These are phyloP conservation scores for Poeciliopsis paucimaculata DNA, from an alignment of 2,797 vertebrate genomes.

Conservation along the genomic window DNA sequence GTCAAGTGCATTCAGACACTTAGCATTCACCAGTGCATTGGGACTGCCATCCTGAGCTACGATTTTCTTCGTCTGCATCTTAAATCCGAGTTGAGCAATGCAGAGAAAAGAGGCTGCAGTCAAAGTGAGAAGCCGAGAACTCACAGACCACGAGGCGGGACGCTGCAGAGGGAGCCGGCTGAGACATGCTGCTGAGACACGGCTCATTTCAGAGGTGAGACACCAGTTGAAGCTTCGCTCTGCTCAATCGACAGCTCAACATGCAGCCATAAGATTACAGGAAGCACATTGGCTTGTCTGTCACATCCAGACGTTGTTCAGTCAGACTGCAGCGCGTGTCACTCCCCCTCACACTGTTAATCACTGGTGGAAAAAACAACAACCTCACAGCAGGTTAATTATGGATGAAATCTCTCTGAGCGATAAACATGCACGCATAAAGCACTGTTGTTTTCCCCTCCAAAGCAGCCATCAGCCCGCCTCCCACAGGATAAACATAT, in stretches of 20 bases:
- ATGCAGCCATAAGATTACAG: neutral
- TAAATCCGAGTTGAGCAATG: conserved; percentile 42
- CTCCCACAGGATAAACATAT: conserved; percentile 34
- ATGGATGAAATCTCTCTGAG: conserved; percentile 44
- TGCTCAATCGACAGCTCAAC: neutral
- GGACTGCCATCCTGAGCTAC: neutral
- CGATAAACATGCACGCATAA: conserved; percentile 27
- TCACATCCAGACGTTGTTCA: conserved; percentile 34
- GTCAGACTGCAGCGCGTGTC: conserved; percentile 46
- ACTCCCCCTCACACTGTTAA: conserved; percentile 37
- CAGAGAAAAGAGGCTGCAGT: conserved; percentile 56
- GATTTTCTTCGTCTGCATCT: neutral
- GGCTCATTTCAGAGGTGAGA: neutral
- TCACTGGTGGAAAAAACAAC: conserved; percentile 26
- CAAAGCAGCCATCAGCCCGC: conserved; percentile 22
- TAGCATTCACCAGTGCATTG: neutral
- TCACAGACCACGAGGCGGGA: neutral
- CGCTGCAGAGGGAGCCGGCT: neutral
- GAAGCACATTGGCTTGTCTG: neutral
- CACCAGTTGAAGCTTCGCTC: neutral
- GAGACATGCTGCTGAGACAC: neutral
- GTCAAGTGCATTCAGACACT: neutral
- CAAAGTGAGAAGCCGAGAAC: neutral
- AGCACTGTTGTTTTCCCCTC: conserved; percentile 28
- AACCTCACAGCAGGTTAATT: conserved; percentile 34